Evolutionary conservation across 2,113 vertebrate genomes (phyloP).

Genomic region (Morone saxatilis): DNA sequence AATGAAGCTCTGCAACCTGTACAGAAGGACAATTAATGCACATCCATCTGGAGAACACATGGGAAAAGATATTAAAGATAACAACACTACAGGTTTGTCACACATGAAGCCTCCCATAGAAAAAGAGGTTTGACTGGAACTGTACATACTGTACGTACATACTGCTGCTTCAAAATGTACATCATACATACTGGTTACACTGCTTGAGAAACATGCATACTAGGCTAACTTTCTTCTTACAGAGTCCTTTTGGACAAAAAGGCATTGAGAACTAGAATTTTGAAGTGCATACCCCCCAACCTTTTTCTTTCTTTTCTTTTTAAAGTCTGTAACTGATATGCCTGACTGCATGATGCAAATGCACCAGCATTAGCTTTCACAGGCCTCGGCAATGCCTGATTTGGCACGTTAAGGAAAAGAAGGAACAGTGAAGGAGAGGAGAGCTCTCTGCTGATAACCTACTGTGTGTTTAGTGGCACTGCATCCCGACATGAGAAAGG

Average conservation of each 20-base stretch:
- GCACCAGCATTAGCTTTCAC: constrained; percentile 34
- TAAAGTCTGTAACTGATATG: constrained; percentile 20
- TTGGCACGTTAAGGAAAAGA: constrained; percentile 39
- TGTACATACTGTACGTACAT: constrained; percentile 37
- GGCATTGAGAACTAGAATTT: constrained; percentile 47
- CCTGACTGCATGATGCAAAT: constrained; percentile 10
- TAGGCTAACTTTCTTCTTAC: constrained; percentile 47
- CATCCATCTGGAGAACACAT: constrained; percentile 7
- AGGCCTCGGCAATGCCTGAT: constrained; percentile 29
- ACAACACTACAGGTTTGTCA: constrained; percentile 25
- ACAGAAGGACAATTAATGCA: constrained; percentile 77
- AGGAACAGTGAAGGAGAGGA: neutral
- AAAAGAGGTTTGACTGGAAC: constrained; percentile 42
- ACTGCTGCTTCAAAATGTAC: constrained; percentile 48
- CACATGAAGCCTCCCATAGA: constrained; percentile 34
- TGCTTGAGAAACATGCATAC: constrained; percentile 62
- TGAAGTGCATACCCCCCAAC: constrained; percentile 44
- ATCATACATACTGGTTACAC: constrained; percentile 47
- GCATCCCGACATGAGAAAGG: neutral
- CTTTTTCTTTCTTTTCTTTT: neutral
- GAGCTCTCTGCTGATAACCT: neutral
- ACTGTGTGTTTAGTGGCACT: constrained; percentile 1
- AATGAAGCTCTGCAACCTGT: constrained; percentile 86
- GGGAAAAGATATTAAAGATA: constrained; percentile 17
- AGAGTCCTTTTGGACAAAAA: constrained; percentile 47